Base-by-base conservation (phyloP, 2,113 vertebrate genomes). In the Gymnogyps californianus region DNA sequence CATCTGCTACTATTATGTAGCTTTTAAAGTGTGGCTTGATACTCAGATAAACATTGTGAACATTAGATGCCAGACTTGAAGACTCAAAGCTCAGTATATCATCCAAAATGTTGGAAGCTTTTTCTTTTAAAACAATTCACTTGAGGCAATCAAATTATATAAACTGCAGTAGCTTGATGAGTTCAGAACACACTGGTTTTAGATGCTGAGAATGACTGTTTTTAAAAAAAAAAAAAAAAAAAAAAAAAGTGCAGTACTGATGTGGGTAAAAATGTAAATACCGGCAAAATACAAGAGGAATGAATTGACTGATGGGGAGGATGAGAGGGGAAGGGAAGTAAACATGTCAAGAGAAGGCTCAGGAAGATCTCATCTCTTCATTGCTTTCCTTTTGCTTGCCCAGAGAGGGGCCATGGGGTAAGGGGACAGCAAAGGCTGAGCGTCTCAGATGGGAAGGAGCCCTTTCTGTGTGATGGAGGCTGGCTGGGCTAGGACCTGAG, bases 11-110 rank as follows among this genome's bases (percentile, higher is more conserved):
- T 69, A 32, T 66, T 70, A 71, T 82, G 47, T 95, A 83, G 57
- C 77, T 96, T 62, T 65, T 74, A 83, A 90, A 92, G 38, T 44
- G 54, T 28, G 66, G 51, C 32, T 89, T 91, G 89, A 85, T 88
- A 94, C 69, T 90, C 52, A 65, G 62, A 85, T 83, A 93, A 95
- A 82, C 89, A 67, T 66, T 93, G n/a, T 79, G 46, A 78, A 52
- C 19, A 77, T 69, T 80, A 66, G 25, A 51, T 88, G 82, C 52
- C 65, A 89, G 77, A 84, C 58, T n/a, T 52, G 58, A 83, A 79
- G 46, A 69, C 81, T 86, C 40, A 88, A 90, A 83, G 44, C 12
- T 81, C n/a, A 22, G 34, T 87, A 13, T 83, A 71, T 80, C 38
- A 87, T 84, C 57, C 10, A 42, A 67, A 96, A 88, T 38, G 25